These are phyloP conservation scores for Morus bassanus DNA, from an alignment of 2,797 vertebrate species.

Conservation along the genomic window DNA sequence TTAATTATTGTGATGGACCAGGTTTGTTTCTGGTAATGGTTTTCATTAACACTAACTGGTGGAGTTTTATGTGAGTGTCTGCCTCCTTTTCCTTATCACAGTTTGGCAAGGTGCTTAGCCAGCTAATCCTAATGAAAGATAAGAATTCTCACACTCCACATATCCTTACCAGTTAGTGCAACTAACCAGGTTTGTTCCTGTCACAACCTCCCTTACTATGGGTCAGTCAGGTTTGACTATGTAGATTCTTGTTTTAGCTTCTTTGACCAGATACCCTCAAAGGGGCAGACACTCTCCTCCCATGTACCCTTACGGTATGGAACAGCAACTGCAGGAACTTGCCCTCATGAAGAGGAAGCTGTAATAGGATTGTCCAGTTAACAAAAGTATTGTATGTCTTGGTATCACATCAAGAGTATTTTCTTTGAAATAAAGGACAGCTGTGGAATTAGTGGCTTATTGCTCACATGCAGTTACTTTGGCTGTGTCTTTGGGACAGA, in stretches of 20 bases:
- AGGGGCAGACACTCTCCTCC: not conserved
- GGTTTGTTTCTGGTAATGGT: not conserved
- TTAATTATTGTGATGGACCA: not conserved
- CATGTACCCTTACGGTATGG: rapidly evolving
- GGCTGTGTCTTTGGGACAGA: not conserved
- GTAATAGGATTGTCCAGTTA: not conserved
- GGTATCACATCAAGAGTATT: not conserved
- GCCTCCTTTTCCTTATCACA: not conserved
- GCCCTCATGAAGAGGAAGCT: not conserved
- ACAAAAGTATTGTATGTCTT: not conserved
- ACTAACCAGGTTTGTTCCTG: not conserved
- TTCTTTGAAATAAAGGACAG: not conserved
- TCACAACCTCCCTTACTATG: not conserved
- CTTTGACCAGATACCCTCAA: not conserved
- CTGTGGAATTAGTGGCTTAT: not conserved
- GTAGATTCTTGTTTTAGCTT: not conserved
- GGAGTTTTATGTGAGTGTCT: not conserved
- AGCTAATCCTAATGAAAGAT: not conserved
- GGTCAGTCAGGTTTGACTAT: not conserved
- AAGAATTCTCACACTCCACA: not conserved
- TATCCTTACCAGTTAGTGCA: not conserved
- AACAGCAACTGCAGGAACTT: not conserved
- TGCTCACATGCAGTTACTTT: not conserved
- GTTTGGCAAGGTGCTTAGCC: not conserved
- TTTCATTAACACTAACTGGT: not conserved